Conservation (phyloP, 1,140 invertebrate species). For the Luehdorfia chinensis region DNA sequence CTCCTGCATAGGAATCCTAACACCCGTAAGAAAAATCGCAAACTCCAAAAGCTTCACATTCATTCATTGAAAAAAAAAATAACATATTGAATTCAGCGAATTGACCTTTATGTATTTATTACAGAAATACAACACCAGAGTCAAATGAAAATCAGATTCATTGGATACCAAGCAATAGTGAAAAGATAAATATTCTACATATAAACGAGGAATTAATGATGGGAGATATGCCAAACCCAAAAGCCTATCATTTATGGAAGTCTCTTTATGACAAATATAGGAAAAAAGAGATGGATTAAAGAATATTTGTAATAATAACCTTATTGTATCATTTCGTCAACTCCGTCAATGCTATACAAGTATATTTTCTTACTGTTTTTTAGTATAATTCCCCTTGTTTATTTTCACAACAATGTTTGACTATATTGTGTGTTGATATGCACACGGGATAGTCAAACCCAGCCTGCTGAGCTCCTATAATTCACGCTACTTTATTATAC, state of each 20-base stretch:
- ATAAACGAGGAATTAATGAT: conserved; percentile 42
- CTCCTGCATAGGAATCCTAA: too few species aligned
- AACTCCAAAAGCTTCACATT: too few species aligned
- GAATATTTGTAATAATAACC: background rate
- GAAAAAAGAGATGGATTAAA: conserved; percentile 11
- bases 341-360: background rate
- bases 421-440: too few species aligned
- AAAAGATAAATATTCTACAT: conserved; percentile 40
- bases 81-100: too few species aligned
- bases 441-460: too few species aligned
- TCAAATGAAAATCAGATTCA: conserved; percentile 27
- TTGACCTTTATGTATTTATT: conserved; percentile 22
- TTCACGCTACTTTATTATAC: too few species aligned
- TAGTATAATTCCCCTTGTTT: background rate
- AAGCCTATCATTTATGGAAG: conserved; percentile 50
- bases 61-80: too few species aligned
- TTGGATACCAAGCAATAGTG: conserved; percentile 44
- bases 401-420: too few species aligned
- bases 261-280: conserved; percentile 50
- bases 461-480: too few species aligned
- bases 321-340: conserved; percentile 1
- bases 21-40: too few species aligned
- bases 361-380: background rate
- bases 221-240: conserved; percentile 41
- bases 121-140: conserved; percentile 45